Evolutionary conservation across 2,888 invertebrate genomes (phyloP), one percentile per base, ranked within the genome.

Genomic region (Ptilodon capucinus): DNA sequence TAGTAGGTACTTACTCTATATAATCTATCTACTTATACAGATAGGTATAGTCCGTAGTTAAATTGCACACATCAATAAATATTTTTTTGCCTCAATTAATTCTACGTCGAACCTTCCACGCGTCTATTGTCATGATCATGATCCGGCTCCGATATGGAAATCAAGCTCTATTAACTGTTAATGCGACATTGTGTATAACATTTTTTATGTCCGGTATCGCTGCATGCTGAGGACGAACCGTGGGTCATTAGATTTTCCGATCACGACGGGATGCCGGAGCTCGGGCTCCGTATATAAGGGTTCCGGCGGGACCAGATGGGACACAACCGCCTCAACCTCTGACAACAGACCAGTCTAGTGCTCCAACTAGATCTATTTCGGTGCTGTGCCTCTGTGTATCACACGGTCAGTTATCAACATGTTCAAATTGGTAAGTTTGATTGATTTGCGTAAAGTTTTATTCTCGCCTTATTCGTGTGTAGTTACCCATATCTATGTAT

Each of bases 101-200:
- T 68, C 46, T 21, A 11, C 53, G 64, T 63, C 64, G 64, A 61
- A 63, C 60, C 58, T 61, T 60, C 57, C 46, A 62, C 51, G 47
- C 42, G 47, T 57, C 69, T 43, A 68, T 71, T 75, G 69, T 74
- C 46, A 41, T 48, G 64, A 52, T 60, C 64, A 64, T 79, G 76
- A 85, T 86, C 83, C 81, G 76, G 79, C 76, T 75, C 76, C 70
- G 63, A 83, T 87, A 88, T 88, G 86, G 86, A 79, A 76, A 85
- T 85, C 79, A 82, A 65, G 74, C 63, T 64, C 79, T 80, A 80
- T 84, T 84, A 83, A 74, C 71, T 67, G 64, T 79, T 89, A 89
- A 89, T 88, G 89, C 62, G 86, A 82, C 85, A 90, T 89, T 88
- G 89, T 90, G 71, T 75, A 59, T 56, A 52, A 65, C 40, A 60